Evolutionary conservation across 2,113 vertebrate genomes (phyloP).

Genomic region (Lophura nycthemera): DNA sequence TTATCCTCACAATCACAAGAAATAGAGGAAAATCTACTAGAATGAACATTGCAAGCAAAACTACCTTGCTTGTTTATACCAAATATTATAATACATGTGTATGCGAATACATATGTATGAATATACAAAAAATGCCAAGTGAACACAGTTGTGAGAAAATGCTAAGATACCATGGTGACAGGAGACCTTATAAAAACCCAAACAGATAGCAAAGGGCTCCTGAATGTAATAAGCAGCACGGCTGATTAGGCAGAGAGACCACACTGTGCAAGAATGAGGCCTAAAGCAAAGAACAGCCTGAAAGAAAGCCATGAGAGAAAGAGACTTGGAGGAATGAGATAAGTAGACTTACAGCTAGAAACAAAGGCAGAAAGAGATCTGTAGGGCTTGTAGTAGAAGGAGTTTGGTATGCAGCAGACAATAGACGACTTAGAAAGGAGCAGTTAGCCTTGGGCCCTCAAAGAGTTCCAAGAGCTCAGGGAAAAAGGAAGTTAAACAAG

Average conservation of each 20-base stretch:
- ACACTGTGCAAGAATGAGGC: constrained; percentile 54
- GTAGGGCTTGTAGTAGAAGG: constrained; percentile 26
- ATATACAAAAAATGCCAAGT: not conserved
- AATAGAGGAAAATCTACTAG: not conserved
- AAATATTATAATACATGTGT: not conserved
- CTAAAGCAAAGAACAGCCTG: constrained; percentile 55
- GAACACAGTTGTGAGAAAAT: not conserved
- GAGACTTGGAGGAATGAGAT: constrained; percentile 44
- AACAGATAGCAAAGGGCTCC: constrained; percentile 26
- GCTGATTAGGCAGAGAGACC: constrained; percentile 62
- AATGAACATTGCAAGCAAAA: not conserved
- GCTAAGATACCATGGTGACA: not conserved
- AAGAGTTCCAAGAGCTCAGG: constrained; percentile 7
- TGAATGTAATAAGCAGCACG: constrained; percentile 20
- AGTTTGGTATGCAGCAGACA: constrained; percentile 4
- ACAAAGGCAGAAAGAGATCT: constrained; percentile 50
- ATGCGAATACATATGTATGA: not conserved
- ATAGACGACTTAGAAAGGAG: constrained; percentile 55
- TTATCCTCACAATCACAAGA: not conserved
- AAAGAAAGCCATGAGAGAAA: constrained; percentile 15
- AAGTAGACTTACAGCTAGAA: constrained; percentile 51
- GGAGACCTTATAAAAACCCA: not conserved
- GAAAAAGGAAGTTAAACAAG: constrained; percentile 7
- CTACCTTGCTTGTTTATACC: not conserved
- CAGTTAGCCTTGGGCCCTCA: constrained; percentile 29